These are phyloP conservation scores for Pteruthius melanotis DNA, from an alignment of 2,113 vertebrate genomes.

Conservation along the genomic window DNA sequence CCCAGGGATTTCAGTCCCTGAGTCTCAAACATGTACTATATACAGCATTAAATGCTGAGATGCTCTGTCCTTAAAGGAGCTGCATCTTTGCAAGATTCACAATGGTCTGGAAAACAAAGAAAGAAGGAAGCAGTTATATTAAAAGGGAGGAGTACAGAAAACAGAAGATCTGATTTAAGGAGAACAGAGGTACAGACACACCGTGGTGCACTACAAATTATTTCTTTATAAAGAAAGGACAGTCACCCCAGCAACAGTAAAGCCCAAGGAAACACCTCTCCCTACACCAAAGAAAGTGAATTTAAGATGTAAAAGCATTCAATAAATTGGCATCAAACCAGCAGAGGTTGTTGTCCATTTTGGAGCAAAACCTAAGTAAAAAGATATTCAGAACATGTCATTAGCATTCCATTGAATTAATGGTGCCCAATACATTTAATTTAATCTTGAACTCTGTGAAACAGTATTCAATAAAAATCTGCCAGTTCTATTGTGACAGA, in stretches of 20 bases:
- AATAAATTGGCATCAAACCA: conserved; percentile 53
- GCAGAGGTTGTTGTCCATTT: conserved; percentile 31
- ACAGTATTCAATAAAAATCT: neutral
- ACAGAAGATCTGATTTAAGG: neutral
- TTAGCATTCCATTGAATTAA: neutral
- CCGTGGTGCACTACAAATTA: neutral
- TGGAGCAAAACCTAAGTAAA: conserved; percentile 43
- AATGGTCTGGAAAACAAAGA: neutral
- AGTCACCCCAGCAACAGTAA: neutral
- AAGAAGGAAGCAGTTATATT: neutral
- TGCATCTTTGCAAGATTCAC: neutral
- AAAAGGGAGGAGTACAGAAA: neutral
- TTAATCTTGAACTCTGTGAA: neutral
- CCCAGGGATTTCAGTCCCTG: neutral
- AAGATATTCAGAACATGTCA: conserved; percentile 18
- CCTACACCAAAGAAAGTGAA: conserved; percentile 24
- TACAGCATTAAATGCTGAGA: neutral
- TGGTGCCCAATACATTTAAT: neutral
- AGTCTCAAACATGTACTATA: neutral
- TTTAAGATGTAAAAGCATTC: neutral
- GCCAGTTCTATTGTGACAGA: neutral
- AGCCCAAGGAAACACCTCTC: conserved; percentile 12
- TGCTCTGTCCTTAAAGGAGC: neutral
- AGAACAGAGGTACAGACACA: neutral
- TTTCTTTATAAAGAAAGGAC: neutral